Conservation (phyloP, 2,888 invertebrate species). For the Trichacis sp. region DNA sequence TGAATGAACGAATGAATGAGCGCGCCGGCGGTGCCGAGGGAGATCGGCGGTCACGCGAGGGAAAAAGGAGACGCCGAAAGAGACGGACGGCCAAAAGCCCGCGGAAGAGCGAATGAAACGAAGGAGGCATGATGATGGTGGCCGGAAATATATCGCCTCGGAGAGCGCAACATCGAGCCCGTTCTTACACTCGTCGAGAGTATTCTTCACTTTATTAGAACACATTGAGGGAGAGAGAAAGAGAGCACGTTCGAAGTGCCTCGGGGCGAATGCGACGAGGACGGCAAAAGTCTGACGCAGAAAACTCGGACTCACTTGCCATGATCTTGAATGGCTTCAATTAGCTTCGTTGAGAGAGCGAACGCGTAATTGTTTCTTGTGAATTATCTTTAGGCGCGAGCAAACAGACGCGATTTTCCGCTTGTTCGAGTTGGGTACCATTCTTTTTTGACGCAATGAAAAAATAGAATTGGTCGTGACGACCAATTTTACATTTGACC, state of each 20-base stretch:
- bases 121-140: slow-evolving; percentile 51
- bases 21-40: slow-evolving; percentile 38
- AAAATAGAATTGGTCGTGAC: no score
- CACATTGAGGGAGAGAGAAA: slow-evolving; percentile 37
- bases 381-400: slow-evolving; percentile 51
- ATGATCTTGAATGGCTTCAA: slow-evolving; percentile 67
- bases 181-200: slow-evolving; percentile 42
- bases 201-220: slow-evolving; percentile 50
- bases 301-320: slow-evolving; percentile 48
- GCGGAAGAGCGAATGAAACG: slow-evolving; percentile 14
- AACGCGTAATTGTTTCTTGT: slow-evolving; percentile 64
- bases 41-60: slow-evolving; percentile 36
- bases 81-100: slow-evolving; percentile 16
- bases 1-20: slow-evolving; percentile 58
- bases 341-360: slow-evolving; percentile 63
- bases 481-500: no score
- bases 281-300: slow-evolving; percentile 11
- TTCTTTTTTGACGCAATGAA: no score
- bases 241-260: slow-evolving; percentile 20
- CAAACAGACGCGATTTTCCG: slow-evolving; percentile 14
- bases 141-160: slow-evolving; percentile 60
- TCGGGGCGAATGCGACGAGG: slow-evolving; percentile 19
- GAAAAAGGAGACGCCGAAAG: slow-evolving; percentile 23
- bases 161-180: slow-evolving; percentile 47
- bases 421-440: no score